Evolutionary conservation across 2,113 vertebrate genomes (phyloP).

Genomic region (Salvator merianae): DNA sequence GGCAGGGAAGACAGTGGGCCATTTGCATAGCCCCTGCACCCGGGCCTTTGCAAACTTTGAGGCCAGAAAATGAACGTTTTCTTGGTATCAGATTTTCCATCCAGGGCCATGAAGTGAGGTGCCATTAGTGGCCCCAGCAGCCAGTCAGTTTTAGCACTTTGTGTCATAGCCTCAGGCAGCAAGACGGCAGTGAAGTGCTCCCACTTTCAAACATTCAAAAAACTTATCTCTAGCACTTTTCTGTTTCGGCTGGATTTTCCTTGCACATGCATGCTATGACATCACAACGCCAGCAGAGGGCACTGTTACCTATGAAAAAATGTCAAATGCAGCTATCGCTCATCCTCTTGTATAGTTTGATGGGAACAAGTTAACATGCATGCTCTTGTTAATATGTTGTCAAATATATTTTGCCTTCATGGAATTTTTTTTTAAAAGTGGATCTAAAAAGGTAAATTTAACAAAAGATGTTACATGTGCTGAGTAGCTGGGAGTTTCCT

Average conservation of each 20-base stretch:
- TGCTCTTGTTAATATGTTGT: neutral
- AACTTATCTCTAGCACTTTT: neutral
- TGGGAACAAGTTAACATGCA: neutral
- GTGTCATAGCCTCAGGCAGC: too few species aligned
- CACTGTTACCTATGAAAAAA: neutral
- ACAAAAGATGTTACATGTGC: neutral
- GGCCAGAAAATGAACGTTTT: too few species aligned
- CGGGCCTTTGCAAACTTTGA: too few species aligned
- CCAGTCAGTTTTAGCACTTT: too few species aligned
- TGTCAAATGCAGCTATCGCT: neutral
- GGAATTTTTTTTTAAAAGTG: neutral
- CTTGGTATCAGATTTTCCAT: too few species aligned
- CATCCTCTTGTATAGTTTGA: neutral
- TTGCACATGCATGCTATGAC: neutral
- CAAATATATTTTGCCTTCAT: neutral
- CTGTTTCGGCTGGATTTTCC: neutral
- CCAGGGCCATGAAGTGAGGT: too few species aligned
- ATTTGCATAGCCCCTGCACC: too few species aligned
- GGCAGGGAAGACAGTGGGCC: too few species aligned
- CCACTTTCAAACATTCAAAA: neutral
- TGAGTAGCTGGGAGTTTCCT: too few species aligned
- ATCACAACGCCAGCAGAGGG: constrained; percentile 47
- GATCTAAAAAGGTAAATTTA: neutral
- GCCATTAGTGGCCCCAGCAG: too few species aligned
- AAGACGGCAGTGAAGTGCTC: too few species aligned